These are phyloP conservation scores for Apolygus lucorum DNA, from an alignment of 1,140 invertebrate genomes.

Conservation along the genomic window DNA sequence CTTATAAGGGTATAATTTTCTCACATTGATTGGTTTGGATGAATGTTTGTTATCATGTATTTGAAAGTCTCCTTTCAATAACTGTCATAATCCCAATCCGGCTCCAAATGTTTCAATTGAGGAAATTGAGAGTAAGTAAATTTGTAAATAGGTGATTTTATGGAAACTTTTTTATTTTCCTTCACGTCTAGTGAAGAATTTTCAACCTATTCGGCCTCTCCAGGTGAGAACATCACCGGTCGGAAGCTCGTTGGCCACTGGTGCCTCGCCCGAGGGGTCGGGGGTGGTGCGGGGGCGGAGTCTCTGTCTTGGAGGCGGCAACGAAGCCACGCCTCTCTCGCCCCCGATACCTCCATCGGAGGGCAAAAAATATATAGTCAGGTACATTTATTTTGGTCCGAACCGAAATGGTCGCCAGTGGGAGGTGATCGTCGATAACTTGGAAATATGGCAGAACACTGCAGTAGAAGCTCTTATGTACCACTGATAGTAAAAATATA, in stretches of 20 bases:
- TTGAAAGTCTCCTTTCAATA: too few species aligned
- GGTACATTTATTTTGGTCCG: not conserved
- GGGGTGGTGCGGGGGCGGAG: constrained; percentile 10
- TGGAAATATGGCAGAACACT: not conserved
- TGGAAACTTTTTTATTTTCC: not conserved
- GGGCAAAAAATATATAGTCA: constrained; percentile 6
- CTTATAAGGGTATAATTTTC: too few species aligned
- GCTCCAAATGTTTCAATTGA: too few species aligned
- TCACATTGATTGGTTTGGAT: too few species aligned
- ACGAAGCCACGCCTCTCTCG: constrained; percentile 2
- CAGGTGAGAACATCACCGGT: too few species aligned
- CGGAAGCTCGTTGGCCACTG: not conserved
- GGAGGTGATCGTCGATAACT: not conserved
- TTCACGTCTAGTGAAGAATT: too few species aligned
- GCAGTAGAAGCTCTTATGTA: too few species aligned
- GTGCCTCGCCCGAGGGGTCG: not conserved
- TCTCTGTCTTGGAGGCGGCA: constrained; percentile 3
- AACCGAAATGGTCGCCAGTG: not conserved
- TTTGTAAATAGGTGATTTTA: constrained; percentile 13
- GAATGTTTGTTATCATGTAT: too few species aligned
- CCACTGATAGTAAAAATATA: too few species aligned
- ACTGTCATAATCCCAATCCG: too few species aligned
- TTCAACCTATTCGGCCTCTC: too few species aligned
- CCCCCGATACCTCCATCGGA: not conserved
- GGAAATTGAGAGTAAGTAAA: too few species aligned